Conservation (phyloP, 2,113 vertebrate genomes). For the Bungarus multicinctus region DNA sequence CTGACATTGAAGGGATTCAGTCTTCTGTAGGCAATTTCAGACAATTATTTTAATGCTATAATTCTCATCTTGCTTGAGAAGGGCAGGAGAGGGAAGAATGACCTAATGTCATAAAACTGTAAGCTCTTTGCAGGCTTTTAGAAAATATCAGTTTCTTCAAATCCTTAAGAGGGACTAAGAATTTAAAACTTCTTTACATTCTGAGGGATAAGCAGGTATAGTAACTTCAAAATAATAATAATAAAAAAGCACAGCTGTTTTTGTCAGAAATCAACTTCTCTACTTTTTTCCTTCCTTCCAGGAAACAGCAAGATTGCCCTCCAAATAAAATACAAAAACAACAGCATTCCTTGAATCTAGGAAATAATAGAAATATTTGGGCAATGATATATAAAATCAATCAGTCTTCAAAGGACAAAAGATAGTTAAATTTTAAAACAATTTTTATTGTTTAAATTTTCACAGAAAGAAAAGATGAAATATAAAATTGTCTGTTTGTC, state of each 20-base stretch:
- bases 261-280: conserved; percentile 13
- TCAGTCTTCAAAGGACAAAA: neutral
- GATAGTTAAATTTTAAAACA: neutral
- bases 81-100: conserved; percentile 1
- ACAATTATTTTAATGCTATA: neutral
- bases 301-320: neutral
- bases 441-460: neutral
- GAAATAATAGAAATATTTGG: neutral
- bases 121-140: conserved; percentile 53
- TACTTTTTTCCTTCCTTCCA: neutral
- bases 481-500: too few relatives aligned
- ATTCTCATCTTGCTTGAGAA: conserved; percentile 8
- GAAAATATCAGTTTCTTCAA: conserved; percentile 48
- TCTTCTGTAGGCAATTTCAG: neutral
- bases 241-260: neutral
- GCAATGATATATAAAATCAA: neutral
- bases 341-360: neutral
- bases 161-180: conserved; percentile 45
- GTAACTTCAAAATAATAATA: neutral
- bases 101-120: conserved; percentile 33
- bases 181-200: conserved; percentile 38
- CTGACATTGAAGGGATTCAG: neutral
- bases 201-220: neutral
- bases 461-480: neutral
- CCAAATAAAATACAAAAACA: neutral